Evolutionary conservation across 2,797 vertebrate species (phyloP).

Genomic region (Phataginus tricuspis): DNA sequence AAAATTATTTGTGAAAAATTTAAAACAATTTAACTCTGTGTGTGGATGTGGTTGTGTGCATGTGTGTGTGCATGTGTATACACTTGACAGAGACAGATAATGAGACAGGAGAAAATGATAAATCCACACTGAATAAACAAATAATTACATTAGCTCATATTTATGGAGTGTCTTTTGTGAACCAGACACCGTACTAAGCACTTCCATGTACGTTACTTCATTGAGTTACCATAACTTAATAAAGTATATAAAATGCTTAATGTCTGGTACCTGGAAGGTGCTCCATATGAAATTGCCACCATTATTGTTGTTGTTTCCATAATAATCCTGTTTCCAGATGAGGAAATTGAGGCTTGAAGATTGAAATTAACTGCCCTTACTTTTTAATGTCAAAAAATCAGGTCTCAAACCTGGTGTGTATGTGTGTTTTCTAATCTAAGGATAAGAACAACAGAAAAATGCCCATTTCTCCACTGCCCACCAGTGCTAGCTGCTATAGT

Average conservation of each 20-base stretch:
- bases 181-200: not conserved
- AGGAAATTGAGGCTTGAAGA: not conserved
- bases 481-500: not conserved
- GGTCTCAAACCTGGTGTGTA: not conserved
- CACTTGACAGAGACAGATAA: not conserved
- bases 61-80: accelerated
- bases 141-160: not conserved
- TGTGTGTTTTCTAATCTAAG: not conserved
- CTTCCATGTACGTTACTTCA: not conserved
- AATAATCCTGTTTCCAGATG: not conserved
- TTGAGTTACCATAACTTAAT: not conserved
- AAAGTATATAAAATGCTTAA: not conserved
- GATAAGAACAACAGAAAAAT: not conserved
- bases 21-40: not conserved
- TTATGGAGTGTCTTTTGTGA: not conserved
- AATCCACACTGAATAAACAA: not conserved
- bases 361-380: not conserved
- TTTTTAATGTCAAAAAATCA: conserved; percentile 7
- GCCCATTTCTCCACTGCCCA: not conserved
- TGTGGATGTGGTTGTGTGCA: not conserved
- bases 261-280: not conserved
- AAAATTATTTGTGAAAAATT: not conserved
- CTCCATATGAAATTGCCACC: not conserved
- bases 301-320: not conserved
- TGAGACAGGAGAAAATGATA: not conserved